These are phyloP conservation scores for Aurelia sp. DNA, from an alignment of 30 jellyfish, hydroid and myxozoan genomes.

Conservation along the genomic window DNA sequence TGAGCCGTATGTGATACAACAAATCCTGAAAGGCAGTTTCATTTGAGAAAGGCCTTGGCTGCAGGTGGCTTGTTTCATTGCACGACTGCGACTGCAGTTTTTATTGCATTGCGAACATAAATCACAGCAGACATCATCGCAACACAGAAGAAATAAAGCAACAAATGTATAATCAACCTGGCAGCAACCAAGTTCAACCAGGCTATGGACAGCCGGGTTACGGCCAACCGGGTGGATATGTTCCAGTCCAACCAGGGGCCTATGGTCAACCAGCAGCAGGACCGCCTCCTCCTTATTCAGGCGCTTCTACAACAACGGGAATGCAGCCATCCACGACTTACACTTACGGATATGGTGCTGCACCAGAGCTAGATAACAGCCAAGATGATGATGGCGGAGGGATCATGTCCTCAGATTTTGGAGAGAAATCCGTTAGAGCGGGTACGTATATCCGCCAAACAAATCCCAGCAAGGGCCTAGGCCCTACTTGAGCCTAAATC, in stretches of 20 bases:
- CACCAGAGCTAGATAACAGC: slow-evolving; percentile 26
- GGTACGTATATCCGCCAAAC: slow-evolving; percentile 59
- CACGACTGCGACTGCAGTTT: too few species aligned
- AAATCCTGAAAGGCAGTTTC: background rate
- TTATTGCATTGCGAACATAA: too few species aligned
- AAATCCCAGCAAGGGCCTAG: background rate
- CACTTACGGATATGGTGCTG: slow-evolving; percentile 71
- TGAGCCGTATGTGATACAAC: background rate
- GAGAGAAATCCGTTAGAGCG: slow-evolving; percentile 86
- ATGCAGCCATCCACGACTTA: slow-evolving; percentile 53
- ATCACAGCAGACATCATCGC: too few species aligned
- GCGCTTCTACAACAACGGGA: slow-evolving; percentile 44
- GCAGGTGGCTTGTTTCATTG: background rate
- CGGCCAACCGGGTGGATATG: slow-evolving; percentile 43
- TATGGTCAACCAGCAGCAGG: slow-evolving; percentile 40
- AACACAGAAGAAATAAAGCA: too few species aligned
- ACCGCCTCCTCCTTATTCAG: slow-evolving; percentile 58
- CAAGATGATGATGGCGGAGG: slow-evolving; percentile 71
- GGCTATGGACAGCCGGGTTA: slow-evolving; percentile 62
- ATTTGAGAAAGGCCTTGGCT: background rate
- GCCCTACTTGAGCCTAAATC: too few species aligned
- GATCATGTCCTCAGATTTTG: slow-evolving; percentile 75
- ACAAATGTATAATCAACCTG: too few species aligned
- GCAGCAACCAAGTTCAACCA: background rate
- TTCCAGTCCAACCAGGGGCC: background rate